Base-by-base conservation (phyloP, 1,140 invertebrate genomes). In the Brachionus angularis region DNA sequence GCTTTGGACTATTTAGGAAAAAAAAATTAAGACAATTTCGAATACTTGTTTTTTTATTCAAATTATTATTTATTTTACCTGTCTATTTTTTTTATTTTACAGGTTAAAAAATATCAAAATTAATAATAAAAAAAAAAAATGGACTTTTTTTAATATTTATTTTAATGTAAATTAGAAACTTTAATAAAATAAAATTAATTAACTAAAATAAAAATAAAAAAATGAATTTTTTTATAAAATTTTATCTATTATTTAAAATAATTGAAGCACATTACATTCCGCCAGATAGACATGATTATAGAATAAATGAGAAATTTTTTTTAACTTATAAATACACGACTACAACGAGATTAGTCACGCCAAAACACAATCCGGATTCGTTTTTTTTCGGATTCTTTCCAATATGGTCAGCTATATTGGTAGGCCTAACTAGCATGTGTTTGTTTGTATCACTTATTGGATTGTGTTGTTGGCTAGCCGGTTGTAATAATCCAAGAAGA, bases 371-470 rank as follows among this genome's bases (percentile, higher is more conserved):
- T 39, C 53, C 53, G 23, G 53, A 58, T 23, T 58, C 53, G 18
- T 18, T 58, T 12, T 58, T 58, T 39, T 58, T 58, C 5, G 62
- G 62, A 8, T 67, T 67, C 29, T 67, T 67, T 36, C 62, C 62
- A 21, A 67, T 67, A 5, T 67, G 62, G 62, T 46, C 42, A 31
- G 62, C 62, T 8, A 67, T 67, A n/a, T 31, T 67, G 10, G 42
- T 67, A 4, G 42, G 39, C 14, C n/a, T 67, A 25, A 67, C 62
- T 23, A 25, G 39, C 5, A 31, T 67, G 12, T 67, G 62, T 47
- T 42, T 67, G 0, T 10, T 46, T 5, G 3, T 67, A 50, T 46
- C 62, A 14, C 18, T 67, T 18, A 18, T 67, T 8, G 62, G 62
- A 10, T 27, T 67, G n/a, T 46, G 25, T 31, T 67, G 62, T 42